Evolutionary conservation across 2,113 vertebrate genomes (phyloP), one percentile per base, ranked within the genome.

Genomic region (Merops nubicus): DNA sequence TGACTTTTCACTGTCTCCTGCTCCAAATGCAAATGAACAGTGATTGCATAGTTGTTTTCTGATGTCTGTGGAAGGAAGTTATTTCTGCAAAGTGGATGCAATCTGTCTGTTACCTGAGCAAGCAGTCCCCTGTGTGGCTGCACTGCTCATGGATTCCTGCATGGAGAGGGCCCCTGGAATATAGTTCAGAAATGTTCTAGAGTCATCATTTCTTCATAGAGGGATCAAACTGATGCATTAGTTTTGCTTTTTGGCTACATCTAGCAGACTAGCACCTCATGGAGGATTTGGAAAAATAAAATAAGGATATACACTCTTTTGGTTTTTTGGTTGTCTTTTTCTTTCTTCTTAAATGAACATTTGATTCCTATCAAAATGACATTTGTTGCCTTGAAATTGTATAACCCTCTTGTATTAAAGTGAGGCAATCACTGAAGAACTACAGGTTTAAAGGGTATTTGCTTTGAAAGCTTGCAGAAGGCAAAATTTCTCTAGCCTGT

Each of bases 311-410:
- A 23, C 0, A 0, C n/a, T 69, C 16, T 8, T 2, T 48, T 57
- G n/a, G n/a, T n/a, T n/a, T n/a, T n/a, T n/a, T n/a, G n/a, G n/a
- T n/a, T n/a, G n/a, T n/a, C n/a, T 28, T 6, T 9, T 21, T 64
- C 53, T 25, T 3, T n/a, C 9, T 11, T 29, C 54, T 83, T 85
- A 60, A 79, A 43, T 69, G 29, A 90, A 21, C 81, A 64, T 94
- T 95, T 93, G 81, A 94, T 91, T 91, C 48, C 47, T 67, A 73
- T 78, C 74, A 94, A 88, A 97, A 64, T 76, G 8, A 51, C 60
- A 47, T 89, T 82, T 73, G 31, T 74, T 96, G 88, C 48, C 62
- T 75, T 91, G 84, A 72, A 77, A 1, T 84, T 51, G 6, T 70
- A 26, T 47, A 85, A 45, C 26, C 8, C 17, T 82, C 45, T 77